phyloP scores from a whole-genome alignment of 53 echinoderm and acorn worm genomes.

The Pentamera pediparva region DNA sequence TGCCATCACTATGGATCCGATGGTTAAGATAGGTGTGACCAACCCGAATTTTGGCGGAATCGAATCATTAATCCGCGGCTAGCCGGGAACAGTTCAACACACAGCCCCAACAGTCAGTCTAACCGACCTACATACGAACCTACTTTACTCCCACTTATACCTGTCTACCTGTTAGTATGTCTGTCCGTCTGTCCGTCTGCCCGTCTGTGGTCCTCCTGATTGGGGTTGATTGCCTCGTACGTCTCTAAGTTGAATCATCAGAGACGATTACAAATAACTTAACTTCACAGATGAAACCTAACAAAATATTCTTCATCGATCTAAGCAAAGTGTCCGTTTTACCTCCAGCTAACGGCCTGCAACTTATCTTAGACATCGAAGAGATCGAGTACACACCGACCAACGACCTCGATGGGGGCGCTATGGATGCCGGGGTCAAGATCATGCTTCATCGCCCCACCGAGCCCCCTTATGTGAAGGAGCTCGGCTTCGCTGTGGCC shows the following conservation, averaged over 20 bases:
- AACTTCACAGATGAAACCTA: not conserved
- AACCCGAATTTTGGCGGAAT: too few species aligned
- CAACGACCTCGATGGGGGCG: conserved; percentile 71
- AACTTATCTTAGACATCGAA: conserved; percentile 61
- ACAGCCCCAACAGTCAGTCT: too few species aligned
- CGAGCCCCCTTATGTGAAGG: conserved; percentile 85
- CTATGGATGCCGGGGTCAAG: conserved; percentile 72
- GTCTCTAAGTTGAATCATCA: not conserved
- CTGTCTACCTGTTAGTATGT: too few species aligned
- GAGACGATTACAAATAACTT: not conserved
- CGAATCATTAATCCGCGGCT: too few species aligned
- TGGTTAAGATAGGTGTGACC: too few species aligned
- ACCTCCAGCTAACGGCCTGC: conserved; percentile 60
- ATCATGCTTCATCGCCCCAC: conserved; percentile 78
- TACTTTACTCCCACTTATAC: too few species aligned
- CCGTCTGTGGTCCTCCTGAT: too few species aligned
- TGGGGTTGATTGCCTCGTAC: too few species aligned
- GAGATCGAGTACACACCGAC: conserved; percentile 73
- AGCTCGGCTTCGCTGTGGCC: conserved; percentile 58
- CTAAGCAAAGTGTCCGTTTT: not conserved
- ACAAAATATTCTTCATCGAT: not conserved
- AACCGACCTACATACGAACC: too few species aligned
- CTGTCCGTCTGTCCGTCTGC: too few species aligned
- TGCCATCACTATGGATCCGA: too few species aligned
- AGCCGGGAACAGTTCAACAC: too few species aligned